Evolutionary conservation across 1,140 invertebrate species (phyloP).

Genomic region (Penaeus vannamei): DNA sequence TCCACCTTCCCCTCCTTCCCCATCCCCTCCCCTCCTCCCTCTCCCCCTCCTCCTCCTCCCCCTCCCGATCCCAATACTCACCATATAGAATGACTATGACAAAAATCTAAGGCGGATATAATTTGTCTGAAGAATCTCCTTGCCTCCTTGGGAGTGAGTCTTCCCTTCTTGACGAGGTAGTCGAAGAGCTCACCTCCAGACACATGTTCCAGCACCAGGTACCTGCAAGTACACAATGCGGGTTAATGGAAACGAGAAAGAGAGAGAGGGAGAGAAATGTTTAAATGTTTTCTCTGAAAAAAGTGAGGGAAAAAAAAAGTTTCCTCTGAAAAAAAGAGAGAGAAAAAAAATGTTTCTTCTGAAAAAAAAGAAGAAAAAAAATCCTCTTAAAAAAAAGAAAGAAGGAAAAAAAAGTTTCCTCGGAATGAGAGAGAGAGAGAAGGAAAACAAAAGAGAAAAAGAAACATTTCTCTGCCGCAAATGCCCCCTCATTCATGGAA

Average conservation of each 20-base stretch:
- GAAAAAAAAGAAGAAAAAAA: too few relatives aligned
- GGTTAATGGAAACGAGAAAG: neutral
- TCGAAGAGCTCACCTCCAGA: conserved; percentile 99
- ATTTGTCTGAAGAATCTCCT: conserved; percentile 98
- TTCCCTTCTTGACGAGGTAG: conserved; percentile 98
- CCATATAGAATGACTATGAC: conserved; percentile 99
- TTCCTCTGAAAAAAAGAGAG: neutral
- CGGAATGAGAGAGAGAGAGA: too few relatives aligned
- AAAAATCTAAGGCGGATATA: conserved; percentile 99
- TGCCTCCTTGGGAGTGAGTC: conserved; percentile 98
- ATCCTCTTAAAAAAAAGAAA: too few relatives aligned
- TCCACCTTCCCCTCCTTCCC: neutral
- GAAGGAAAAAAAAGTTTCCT: too few relatives aligned
- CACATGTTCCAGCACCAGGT: conserved; percentile 98
- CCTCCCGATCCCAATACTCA: conserved; percentile 74
- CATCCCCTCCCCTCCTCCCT: neutral
- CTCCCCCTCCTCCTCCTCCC: neutral
- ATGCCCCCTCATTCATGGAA: too few relatives aligned
- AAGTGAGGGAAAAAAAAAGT: neutral
- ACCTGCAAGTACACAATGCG: conserved; percentile 76
- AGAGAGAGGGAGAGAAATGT: neutral
- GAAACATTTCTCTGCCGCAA: too few relatives aligned
- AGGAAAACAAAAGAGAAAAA: too few relatives aligned
- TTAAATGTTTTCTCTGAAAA: neutral
- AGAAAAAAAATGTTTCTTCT: too few relatives aligned